These are phyloP conservation scores for Volucella zonaria DNA, from an alignment of 2,888 invertebrate genomes.

Conservation along the genomic window DNA sequence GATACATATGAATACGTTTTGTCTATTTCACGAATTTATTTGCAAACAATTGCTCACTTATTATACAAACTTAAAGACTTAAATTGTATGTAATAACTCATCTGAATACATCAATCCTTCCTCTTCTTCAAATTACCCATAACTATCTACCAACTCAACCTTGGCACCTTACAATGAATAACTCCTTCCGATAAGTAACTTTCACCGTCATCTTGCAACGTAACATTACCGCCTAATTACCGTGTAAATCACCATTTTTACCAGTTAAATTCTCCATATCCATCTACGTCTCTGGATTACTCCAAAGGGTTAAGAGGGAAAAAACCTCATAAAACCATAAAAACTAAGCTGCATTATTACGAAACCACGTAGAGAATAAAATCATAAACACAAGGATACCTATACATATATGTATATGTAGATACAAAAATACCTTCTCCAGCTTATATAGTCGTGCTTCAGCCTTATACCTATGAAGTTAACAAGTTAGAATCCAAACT, in stretches of 20 bases:
- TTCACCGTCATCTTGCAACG: slow-evolving; percentile 39
- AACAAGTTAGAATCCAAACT: slow-evolving; percentile 21
- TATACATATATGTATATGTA: not conserved
- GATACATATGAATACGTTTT: too few relatives aligned
- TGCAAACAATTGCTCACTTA: too few relatives aligned
- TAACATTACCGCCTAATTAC: slow-evolving; percentile 60
- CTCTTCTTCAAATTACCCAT: not conserved
- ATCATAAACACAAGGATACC: slow-evolving; percentile 49
- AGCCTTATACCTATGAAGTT: not conserved
- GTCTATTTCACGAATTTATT: too few relatives aligned
- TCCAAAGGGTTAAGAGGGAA: slow-evolving; percentile 57
- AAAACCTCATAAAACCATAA: slow-evolving; percentile 64
- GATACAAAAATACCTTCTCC: too few relatives aligned
- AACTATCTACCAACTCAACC: slow-evolving; percentile 48
- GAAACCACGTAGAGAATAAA: slow-evolving; percentile 73
- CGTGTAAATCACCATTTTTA: slow-evolving; percentile 40
- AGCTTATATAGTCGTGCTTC: too few relatives aligned
- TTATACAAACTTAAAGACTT: not conserved
- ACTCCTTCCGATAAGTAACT: slow-evolving; percentile 29
- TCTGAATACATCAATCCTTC: slow-evolving; percentile 43
- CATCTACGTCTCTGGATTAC: not conserved
- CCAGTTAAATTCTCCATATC: slow-evolving; percentile 45
- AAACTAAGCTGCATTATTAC: slow-evolving; percentile 62
- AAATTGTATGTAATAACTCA: slow-evolving; percentile 13
- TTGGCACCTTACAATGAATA: slow-evolving; percentile 36